Evolutionary conservation across 1,140 invertebrate species (phyloP).

Genomic region (Heliconius congener): DNA sequence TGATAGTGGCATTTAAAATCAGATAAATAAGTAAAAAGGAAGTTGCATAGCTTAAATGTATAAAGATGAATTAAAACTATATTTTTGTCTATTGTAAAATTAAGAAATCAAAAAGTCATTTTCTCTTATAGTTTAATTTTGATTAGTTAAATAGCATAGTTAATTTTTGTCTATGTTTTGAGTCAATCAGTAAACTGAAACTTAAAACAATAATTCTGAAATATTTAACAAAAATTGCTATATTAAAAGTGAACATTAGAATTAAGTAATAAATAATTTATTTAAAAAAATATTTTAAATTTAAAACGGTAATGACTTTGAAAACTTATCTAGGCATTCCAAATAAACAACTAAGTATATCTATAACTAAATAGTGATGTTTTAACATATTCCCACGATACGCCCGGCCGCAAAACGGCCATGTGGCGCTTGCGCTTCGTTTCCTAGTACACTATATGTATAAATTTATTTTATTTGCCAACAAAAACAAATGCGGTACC

Average conservation of each 20-base stretch:
- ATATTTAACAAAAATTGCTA: background rate
- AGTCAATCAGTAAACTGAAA: too few species aligned
- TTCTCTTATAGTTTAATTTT: too few species aligned
- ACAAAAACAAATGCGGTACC: conserved; percentile 51
- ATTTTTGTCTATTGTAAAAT: too few species aligned
- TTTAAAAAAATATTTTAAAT: background rate
- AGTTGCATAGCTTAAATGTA: too few species aligned
- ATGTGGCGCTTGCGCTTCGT: conserved; percentile 37
- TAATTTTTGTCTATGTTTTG: too few species aligned
- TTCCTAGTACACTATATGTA: conserved; percentile 17
- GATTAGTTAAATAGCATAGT: too few species aligned
- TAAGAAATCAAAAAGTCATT: too few species aligned
- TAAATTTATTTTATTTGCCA: conserved; percentile 47
- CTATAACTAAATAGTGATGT: conserved; percentile 5
- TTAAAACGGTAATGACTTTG: background rate
- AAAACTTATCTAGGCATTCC: background rate
- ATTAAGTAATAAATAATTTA: background rate
- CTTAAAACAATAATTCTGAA: too few species aligned
- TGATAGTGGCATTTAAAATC: background rate
- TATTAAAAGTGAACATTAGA: background rate
- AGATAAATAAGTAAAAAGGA: background rate
- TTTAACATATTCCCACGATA: conserved; percentile 42
- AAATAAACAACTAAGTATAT: background rate
- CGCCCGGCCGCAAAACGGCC: conserved; percentile 33
- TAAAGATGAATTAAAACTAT: too few species aligned